phyloP scores from a whole-genome alignment of 1,140 invertebrate species.

The Amphibalanus amphitrite region DNA sequence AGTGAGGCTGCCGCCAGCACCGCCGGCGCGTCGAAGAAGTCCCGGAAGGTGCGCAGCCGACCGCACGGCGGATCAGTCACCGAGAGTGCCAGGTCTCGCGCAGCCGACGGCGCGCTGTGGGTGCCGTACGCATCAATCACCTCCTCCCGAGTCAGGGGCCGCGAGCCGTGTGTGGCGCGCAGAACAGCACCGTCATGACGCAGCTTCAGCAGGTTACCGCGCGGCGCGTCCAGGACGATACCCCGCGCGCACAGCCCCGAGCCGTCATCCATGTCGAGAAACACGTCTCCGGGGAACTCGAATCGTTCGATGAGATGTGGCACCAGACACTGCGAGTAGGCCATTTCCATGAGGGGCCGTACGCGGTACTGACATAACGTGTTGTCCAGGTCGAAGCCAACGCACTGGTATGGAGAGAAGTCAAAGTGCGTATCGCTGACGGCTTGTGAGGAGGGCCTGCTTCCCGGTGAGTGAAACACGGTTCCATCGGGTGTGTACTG shows the following conservation, averaged over 20 bases:
- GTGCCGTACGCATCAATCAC: not conserved
- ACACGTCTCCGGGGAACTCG: too few relatives aligned
- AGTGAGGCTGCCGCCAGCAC: not conserved
- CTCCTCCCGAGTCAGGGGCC: not conserved
- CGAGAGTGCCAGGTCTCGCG: not conserved
- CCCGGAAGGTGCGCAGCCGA: not conserved
- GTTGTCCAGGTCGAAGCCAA: slow-evolving; percentile 27
- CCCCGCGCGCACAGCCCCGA: not conserved
- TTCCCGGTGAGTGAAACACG: too few relatives aligned
- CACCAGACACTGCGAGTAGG: not conserved
- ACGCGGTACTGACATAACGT: slow-evolving; percentile 24
- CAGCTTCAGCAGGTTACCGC: not conserved
- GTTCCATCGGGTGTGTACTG: too few relatives aligned
- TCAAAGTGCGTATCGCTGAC: not conserved
- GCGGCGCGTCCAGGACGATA: not conserved
- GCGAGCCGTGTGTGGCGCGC: not conserved
- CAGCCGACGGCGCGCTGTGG: not conserved
- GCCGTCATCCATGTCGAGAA: too few relatives aligned
- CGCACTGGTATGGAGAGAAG: slow-evolving; percentile 21
- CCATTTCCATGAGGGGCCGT: not conserved
- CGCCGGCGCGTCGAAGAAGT: not conserved
- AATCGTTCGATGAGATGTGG: not conserved
- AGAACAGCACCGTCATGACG: not conserved
- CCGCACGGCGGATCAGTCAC: not conserved
- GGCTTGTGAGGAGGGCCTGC: too few relatives aligned